Conservation (phyloP, 1,140 invertebrate species). For the Euura lappo region DNA sequence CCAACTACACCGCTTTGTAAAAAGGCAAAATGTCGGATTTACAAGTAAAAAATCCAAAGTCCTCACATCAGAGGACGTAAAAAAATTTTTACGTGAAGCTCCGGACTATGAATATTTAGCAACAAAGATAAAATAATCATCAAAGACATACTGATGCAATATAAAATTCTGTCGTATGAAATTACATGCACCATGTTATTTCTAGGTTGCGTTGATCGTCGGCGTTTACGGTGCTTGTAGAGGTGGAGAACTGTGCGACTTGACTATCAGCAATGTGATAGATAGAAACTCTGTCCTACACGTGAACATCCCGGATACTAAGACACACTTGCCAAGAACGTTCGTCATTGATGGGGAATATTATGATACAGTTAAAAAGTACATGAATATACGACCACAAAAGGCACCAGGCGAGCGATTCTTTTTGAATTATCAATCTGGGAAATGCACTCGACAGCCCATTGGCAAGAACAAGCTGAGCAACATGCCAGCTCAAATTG, state of each 20-base stretch:
- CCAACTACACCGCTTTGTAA: constrained; percentile 16
- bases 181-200: constrained; percentile 11
- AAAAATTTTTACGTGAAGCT: constrained; percentile 23
- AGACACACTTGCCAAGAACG: constrained; percentile 18
- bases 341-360: constrained; percentile 12
- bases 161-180: constrained; percentile 19
- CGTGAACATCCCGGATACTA: neutral
- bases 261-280: neutral
- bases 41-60: too few relatives aligned
- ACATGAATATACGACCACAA: constrained; percentile 17
- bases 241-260: neutral
- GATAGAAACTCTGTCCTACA: neutral
- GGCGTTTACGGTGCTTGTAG: neutral
- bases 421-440: neutral
- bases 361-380: constrained; percentile 17
- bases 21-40: constrained; percentile 14
- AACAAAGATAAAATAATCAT: constrained; percentile 15
- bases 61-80: too few relatives aligned
- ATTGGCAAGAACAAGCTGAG: too few relatives aligned
- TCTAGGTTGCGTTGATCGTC: constrained; percentile 9
- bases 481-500: too few relatives aligned
- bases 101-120: constrained; percentile 9
- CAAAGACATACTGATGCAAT: neutral
- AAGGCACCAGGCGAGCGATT: neutral
- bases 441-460: neutral